Conservation (phyloP, 2,113 vertebrate genomes). For the Rhizomys pruinosus region DNA sequence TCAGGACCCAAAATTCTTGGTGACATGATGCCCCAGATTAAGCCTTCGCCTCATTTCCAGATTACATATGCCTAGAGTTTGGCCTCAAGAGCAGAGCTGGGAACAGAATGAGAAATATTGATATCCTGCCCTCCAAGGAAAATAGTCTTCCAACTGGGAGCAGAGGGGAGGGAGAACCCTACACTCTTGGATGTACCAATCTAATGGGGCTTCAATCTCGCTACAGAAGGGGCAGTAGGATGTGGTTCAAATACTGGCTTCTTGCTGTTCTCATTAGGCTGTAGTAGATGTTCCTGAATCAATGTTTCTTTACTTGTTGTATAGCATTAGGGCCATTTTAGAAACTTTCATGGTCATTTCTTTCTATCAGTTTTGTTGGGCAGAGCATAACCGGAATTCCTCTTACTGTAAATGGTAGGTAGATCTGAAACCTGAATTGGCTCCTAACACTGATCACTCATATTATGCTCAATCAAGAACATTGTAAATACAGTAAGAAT, state of each 20-base stretch:
- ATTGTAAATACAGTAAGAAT: conserved; percentile 23
- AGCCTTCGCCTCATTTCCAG: neutral
- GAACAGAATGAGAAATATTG: neutral
- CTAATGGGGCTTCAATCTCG: neutral
- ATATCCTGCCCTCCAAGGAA: neutral
- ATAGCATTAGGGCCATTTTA: conserved; percentile 5
- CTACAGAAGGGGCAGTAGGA: neutral
- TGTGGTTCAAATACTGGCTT: neutral
- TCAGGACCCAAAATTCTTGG: neutral
- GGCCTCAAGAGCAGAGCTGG: neutral
- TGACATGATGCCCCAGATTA: neutral
- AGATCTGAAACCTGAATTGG: neutral
- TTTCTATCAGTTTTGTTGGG: conserved; percentile 10
- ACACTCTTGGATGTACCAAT: neutral
- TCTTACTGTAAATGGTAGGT: neutral
- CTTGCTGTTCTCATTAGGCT: neutral
- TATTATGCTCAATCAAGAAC: neutral
- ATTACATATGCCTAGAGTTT: neutral
- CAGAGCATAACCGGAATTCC: neutral
- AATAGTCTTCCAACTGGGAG: neutral
- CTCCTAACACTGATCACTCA: neutral
- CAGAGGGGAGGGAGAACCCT: neutral
- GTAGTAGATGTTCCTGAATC: conserved; percentile 8
- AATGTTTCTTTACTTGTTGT: conserved; percentile 42
- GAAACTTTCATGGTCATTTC: neutral